A percentile compares a stretch with the other conserved stretches of the same genome.
These are phyloP conservation scores for Lydus trimaculatus DNA, from an alignment of 2,888 invertebrate genomes.

Conservation along the genomic window DNA sequence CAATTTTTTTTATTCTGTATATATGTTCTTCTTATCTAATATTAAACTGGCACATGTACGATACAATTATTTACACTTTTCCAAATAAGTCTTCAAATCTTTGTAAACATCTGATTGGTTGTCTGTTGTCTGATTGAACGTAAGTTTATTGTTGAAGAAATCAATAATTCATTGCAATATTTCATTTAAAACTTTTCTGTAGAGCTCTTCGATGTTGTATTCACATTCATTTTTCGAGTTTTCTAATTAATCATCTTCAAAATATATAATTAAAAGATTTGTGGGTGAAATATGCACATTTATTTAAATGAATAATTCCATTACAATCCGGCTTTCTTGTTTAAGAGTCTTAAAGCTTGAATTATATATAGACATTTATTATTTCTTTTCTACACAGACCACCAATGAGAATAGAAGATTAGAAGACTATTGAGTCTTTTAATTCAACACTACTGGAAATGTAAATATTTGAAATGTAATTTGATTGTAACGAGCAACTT, in stretches of 20 bases:
- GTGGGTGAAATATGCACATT: conserved; percentile 32
- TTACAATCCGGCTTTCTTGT: conserved; percentile 26
- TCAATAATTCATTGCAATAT: not conserved
- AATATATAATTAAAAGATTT: conserved; percentile 31
- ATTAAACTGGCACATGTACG: not conserved
- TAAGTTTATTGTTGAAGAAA: no score
- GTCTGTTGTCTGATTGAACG: no score
- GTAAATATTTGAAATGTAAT: not conserved
- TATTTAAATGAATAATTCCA: conserved; percentile 34
- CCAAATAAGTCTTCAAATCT: not conserved
- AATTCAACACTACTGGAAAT: not conserved
- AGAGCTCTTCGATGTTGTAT: not conserved
- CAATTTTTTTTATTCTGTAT: not conserved
- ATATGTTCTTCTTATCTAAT: not conserved
- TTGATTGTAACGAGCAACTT: no score
- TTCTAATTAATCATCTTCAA: conserved; percentile 29
- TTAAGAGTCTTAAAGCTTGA: conserved; percentile 17
- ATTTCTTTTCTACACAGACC: conserved; percentile 28
- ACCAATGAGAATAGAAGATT: not conserved
- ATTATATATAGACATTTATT: conserved; percentile 25
- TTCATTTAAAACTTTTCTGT: not conserved
- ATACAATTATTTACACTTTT: not conserved
- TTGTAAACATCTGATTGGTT: not conserved
- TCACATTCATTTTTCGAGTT: not conserved
- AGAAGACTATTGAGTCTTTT: not conserved